Percentiles rank a stretch among this genome's conserved stretches.
These are phyloP conservation scores for Athene cunicularia DNA, from an alignment of 2,113 vertebrate species.

Conservation along the genomic window DNA sequence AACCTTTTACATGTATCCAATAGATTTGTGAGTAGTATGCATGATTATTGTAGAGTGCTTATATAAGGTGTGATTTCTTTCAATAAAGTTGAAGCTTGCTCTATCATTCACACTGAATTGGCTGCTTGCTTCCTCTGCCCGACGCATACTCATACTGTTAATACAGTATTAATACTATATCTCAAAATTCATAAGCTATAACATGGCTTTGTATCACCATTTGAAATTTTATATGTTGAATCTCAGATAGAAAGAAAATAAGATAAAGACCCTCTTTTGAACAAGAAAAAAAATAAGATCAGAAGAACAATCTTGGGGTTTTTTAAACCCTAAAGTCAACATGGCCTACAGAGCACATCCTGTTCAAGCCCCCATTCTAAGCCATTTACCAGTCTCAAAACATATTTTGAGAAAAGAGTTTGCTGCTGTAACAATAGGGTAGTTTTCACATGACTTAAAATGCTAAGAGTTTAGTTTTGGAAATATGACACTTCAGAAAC, in stretches of 20 bases:
- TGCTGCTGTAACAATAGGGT: not conserved
- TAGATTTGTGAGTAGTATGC: too few species aligned
- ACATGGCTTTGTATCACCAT: not conserved
- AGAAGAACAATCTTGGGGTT: not conserved
- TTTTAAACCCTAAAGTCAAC: not conserved
- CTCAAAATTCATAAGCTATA: not conserved
- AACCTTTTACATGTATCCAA: too few species aligned
- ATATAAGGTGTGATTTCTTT: too few species aligned
- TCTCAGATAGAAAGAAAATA: not conserved
- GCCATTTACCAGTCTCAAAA: not conserved
- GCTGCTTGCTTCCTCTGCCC: too few species aligned
- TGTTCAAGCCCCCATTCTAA: not conserved
- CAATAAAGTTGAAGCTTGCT: too few species aligned
- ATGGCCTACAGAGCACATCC: not conserved
- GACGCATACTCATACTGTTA: not conserved
- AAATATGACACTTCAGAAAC: not conserved
- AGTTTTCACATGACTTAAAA: not conserved
- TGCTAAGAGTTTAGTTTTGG: not conserved
- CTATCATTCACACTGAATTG: too few species aligned
- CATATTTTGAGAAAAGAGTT: not conserved
- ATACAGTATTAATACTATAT: not conserved
- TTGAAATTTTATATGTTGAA: not conserved
- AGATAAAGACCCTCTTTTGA: not conserved
- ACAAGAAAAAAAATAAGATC: not conserved
- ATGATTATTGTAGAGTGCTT: too few species aligned